Conservation (phyloP, 2,113 vertebrate genomes). For the Anoura caudifer region DNA sequence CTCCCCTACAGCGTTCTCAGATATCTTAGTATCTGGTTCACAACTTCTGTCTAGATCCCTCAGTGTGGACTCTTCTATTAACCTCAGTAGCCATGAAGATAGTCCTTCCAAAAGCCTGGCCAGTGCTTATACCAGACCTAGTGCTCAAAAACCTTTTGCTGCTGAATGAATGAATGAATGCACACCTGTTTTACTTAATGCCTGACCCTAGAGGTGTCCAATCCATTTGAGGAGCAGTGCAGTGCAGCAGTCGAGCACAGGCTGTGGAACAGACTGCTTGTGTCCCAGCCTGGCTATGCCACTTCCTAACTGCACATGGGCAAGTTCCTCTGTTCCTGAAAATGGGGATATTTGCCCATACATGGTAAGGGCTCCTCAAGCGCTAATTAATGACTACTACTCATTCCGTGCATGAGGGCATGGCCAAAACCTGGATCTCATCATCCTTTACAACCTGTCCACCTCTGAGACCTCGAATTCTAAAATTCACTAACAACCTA, state of each 20-base stretch:
- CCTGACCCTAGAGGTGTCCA: background rate
- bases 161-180: background rate
- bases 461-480: background rate
- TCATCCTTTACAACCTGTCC: background rate
- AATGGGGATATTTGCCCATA: background rate
- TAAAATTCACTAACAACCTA: background rate
- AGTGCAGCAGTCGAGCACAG: accelerated
- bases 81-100: background rate
- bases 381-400: background rate
- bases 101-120: background rate
- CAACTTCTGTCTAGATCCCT: background rate
- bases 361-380: background rate
- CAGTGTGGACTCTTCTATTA: background rate
- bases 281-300: too few relatives aligned
- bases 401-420: background rate
- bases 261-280: background rate
- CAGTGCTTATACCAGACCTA: background rate
- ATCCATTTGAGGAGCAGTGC: background rate
- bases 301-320: too few relatives aligned
- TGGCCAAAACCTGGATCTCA: background rate
- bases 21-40: background rate
- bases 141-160: background rate
- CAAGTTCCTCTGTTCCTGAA: background rate
- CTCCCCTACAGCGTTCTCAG: background rate
- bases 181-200: background rate